Evolutionary conservation across 2,888 invertebrate species (phyloP), one percentile per base, ranked within the genome.

Genomic region (Drosophila trichaetosa): DNA sequence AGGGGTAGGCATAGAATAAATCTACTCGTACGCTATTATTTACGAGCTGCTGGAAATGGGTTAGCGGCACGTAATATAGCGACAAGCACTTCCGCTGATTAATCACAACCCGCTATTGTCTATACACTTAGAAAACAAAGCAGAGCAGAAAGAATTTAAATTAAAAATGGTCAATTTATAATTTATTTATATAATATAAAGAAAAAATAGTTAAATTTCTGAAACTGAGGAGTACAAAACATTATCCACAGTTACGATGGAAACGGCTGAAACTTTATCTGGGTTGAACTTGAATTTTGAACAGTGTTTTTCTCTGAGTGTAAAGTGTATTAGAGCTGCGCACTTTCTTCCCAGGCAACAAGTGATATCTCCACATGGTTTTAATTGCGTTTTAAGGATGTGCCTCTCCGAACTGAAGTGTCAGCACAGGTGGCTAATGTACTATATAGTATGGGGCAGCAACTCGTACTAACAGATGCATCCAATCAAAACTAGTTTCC

Each of bases 1-100:
- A 63, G 49, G 81, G 82, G 69, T 69, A 73, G 76, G 62, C 68
- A 67, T 53, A 71, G 52, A 3, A 10, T 1, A 21, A 18, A 31
- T 42, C 29, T 42, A 53, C 13, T 27, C 48, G 34, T 16, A 36
- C 4, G 29, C 4, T 49, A 62, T 76, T 83, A 76, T 87, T 87
- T 87, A 87, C 75, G 87, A 89, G 72, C 87, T 89, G 87, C 79
- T 73, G 75, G 67, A 85, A 89, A 87, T 87, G 87, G 89, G 83
- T 89, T 87, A 82, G 79, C 77, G 76, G 73, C 89, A 88, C 84
- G 72, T 87, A 83, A 85, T 84, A 81, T 75, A 80, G 82, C 87
- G 89, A 89, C 87, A 87, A 72, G 73, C 76, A 75, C 76, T 89
- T 89, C 89, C 87, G 83, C 73, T 76, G 75, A 80, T 82, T 80